Conservation (phyloP, 2,888 invertebrate species). For the Cecidostiba fungosa region DNA sequence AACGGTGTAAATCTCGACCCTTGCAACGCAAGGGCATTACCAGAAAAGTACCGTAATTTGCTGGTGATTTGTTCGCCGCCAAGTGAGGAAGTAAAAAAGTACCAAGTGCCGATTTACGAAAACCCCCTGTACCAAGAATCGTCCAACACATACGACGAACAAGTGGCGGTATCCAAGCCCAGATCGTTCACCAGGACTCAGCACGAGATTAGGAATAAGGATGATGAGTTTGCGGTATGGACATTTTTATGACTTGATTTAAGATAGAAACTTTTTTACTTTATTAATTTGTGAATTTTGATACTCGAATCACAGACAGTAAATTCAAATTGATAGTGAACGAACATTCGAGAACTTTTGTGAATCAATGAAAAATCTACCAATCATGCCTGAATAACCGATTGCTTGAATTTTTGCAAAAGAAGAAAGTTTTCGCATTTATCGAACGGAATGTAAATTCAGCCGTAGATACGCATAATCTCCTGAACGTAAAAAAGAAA, state of each 20-base stretch:
- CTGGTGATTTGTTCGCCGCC: constrained; percentile 13
- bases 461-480: background rate
- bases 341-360: background rate
- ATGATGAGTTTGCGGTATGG: constrained; percentile 48
- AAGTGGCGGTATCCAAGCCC: background rate
- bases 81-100: background rate
- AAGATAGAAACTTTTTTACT: background rate
- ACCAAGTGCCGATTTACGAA: background rate
- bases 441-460: background rate
- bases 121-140: background rate
- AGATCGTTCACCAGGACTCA: constrained; percentile 40
- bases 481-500: background rate
- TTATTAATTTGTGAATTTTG: background rate
- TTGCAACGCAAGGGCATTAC: background rate
- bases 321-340: background rate
- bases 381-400: no score
- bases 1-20: background rate
- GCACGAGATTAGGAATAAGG: constrained; percentile 34
- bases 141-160: background rate
- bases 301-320: no score
- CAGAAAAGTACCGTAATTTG: constrained; percentile 10
- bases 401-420: background rate
- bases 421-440: background rate
- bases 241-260: background rate
- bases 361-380: no score